A percentile compares a stretch with the other conserved stretches of the same genome.
These are phyloP conservation scores for Phrynocephalus forsythii DNA, from an alignment of 2,797 vertebrate genomes.

Conservation along the genomic window DNA sequence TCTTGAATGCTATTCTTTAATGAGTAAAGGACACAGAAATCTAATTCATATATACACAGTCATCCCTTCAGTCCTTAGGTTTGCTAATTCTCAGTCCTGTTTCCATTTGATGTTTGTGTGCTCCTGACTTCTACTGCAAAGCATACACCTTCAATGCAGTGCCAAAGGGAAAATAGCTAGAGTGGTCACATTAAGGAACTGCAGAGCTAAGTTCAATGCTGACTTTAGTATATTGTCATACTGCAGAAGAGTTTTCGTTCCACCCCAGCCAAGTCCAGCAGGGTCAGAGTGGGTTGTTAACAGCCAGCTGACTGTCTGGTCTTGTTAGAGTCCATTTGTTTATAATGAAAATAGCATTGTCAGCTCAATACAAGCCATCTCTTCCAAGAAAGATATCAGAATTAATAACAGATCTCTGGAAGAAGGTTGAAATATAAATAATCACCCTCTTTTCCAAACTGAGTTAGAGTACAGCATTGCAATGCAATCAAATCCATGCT, in stretches of 20 bases:
- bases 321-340: conserved; percentile 32
- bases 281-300: rapidly evolving
- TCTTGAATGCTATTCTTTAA: too few relatives aligned
- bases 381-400: conserved; percentile 55
- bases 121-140: rapidly evolving
- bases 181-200: neutral
- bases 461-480: conserved; percentile 16
- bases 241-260: rapidly evolving
- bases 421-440: conserved; percentile 43
- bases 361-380: conserved; percentile 38
- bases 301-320: neutral
- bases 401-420: conserved; percentile 40
- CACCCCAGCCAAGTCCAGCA: neutral
- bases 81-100: too few relatives aligned
- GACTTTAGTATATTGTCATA: neutral
- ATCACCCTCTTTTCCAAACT: neutral
- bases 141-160: neutral
- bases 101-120: neutral
- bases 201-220: conserved; percentile 1
- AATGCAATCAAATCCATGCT: conserved; percentile 4
- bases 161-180: neutral
- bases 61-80: too few relatives aligned
- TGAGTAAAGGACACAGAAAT: too few relatives aligned
- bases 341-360: conserved; percentile 52
- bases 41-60: too few relatives aligned